Evolutionary conservation across 2,113 vertebrate genomes (phyloP).

Genomic region (Albula glossodonta): DNA sequence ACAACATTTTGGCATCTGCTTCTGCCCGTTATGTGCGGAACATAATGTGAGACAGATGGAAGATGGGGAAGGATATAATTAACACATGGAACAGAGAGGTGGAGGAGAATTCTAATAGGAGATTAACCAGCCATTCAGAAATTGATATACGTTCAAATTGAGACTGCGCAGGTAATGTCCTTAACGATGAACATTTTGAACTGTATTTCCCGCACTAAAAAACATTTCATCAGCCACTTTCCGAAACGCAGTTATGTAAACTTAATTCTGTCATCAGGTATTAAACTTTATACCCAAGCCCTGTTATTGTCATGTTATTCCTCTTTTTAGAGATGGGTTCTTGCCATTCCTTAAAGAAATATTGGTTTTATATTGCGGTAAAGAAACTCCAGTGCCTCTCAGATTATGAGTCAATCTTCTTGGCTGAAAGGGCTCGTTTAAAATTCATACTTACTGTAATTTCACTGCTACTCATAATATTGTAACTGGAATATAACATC

Average conservation of each 20-base stretch:
- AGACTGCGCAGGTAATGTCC: neutral
- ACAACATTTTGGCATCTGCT: slow-evolving; percentile 3
- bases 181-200: neutral
- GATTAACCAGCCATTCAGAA: neutral
- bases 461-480: no score
- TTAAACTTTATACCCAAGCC: neutral
- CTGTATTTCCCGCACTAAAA: neutral
- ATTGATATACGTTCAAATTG: neutral
- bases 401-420: no score
- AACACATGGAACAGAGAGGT: neutral
- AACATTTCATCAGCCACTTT: neutral
- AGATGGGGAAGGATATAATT: slow-evolving; percentile 5
- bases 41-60: slow-evolving; percentile 15
- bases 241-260: neutral
- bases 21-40: neutral
- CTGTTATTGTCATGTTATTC: neutral
- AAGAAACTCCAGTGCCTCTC: no score
- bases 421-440: no score
- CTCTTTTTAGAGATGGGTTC: neutral
- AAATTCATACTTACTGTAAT: no score
- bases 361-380: no score
- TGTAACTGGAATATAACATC: no score
- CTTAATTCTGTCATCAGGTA: no score
- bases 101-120: neutral
- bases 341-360: no score